Evolutionary conservation across 2,797 vertebrate genomes (phyloP).

Genomic region (Allobates femoralis): DNA sequence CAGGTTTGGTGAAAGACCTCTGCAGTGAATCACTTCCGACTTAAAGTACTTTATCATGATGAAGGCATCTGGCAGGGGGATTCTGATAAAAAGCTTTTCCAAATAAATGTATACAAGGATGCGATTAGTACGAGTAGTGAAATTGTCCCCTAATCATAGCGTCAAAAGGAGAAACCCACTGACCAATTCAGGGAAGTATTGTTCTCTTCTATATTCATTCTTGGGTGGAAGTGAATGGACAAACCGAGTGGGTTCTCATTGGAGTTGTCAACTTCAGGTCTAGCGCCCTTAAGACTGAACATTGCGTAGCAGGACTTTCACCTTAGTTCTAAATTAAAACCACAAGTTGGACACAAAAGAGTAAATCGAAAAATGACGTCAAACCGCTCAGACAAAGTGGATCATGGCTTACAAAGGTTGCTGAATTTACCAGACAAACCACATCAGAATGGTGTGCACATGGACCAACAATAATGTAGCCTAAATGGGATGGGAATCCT

Average conservation of each 20-base stretch:
- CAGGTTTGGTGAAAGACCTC: conserved; percentile 2
- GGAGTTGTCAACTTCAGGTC: neutral
- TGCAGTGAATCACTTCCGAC: conserved; percentile 6
- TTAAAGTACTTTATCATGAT: neutral
- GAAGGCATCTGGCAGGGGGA: neutral
- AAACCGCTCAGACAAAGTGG: too few species aligned
- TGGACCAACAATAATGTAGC: too few species aligned
- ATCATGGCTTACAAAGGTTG: too few species aligned
- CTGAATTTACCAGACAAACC: too few species aligned
- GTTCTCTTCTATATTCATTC: neutral
- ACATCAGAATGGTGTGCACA: too few species aligned
- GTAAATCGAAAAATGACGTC: neutral
- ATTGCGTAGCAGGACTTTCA: neutral
- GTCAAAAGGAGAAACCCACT: neutral
- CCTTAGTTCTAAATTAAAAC: neutral
- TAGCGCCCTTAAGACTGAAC: neutral
- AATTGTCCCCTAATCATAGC: neutral
- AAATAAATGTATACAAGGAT: neutral
- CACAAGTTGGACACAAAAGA: neutral
- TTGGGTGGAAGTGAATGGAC: neutral
- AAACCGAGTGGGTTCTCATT: neutral
- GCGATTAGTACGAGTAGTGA: neutral
- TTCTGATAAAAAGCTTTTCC: neutral
- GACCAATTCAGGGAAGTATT: neutral
- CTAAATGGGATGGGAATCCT: neutral